These are phyloP conservation scores for Temnopleurus reevesii DNA, from an alignment of 53 echinoderm and acorn worm genomes.

Conservation along the genomic window DNA sequence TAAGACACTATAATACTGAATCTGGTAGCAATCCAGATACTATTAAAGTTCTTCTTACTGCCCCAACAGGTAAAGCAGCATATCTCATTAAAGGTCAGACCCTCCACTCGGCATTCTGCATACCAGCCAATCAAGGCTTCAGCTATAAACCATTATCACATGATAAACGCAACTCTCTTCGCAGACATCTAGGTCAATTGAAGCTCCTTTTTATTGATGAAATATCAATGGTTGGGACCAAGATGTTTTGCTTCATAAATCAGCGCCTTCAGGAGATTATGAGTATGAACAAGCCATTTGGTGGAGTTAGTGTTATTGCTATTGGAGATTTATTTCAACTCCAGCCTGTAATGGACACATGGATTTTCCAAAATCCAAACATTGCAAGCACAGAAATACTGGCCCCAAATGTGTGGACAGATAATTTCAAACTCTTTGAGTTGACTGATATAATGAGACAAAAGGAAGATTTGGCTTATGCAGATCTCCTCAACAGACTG, in stretches of 20 bases:
- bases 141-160: constrained; percentile 38
- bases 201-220: constrained; percentile 65
- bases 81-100: constrained; percentile 59
- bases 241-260: constrained; percentile 58
- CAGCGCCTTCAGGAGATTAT: constrained; percentile 61
- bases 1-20: background rate
- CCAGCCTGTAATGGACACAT: constrained; percentile 60
- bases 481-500: constrained; percentile 62
- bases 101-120: constrained; percentile 51
- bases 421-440: constrained; percentile 59
- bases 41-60: constrained; percentile 36
- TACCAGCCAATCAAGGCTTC: constrained; percentile 55
- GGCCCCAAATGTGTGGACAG: constrained; percentile 64
- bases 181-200: background rate
- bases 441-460: constrained; percentile 73
- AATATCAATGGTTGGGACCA: constrained; percentile 53
- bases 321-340: constrained; percentile 76
- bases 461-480: constrained; percentile 65
- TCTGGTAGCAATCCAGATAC: constrained; percentile 55
- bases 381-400: constrained; percentile 30
- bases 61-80: constrained; percentile 70
- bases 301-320: constrained; percentile 60
- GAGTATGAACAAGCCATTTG: constrained; percentile 53
- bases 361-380: constrained; percentile 46
- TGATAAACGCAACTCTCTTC: constrained; percentile 14